These are phyloP conservation scores for Osmoderma eremita DNA, from an alignment of 2,888 invertebrate species.

Conservation along the genomic window DNA sequence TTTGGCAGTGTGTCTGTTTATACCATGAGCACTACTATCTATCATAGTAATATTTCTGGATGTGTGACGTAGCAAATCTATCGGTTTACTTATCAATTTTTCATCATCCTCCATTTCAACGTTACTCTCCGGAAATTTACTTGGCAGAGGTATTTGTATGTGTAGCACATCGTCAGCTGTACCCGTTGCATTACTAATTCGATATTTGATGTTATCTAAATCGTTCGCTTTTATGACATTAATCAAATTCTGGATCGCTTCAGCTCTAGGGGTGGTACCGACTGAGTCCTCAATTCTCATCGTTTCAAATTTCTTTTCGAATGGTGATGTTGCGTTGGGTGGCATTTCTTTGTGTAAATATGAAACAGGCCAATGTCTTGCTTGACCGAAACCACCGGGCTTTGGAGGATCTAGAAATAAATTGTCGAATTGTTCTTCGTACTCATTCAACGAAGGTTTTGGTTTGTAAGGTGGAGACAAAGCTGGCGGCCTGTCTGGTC, in stretches of 20 bases:
- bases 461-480: slow-evolving; percentile 62
- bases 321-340: slow-evolving; percentile 67
- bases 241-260: slow-evolving; percentile 61
- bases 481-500: slow-evolving; percentile 57
- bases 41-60: slow-evolving; percentile 4
- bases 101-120: slow-evolving; percentile 32
- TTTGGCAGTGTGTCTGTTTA: slow-evolving; percentile 26
- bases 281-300: slow-evolving; percentile 45
- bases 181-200: slow-evolving; percentile 58
- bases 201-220: slow-evolving; percentile 58
- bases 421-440: slow-evolving; percentile 60
- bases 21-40: not conserved
- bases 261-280: slow-evolving; percentile 49
- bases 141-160: slow-evolving; percentile 60
- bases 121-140: slow-evolving; percentile 52
- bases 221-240: slow-evolving; percentile 60
- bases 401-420: slow-evolving; percentile 65
- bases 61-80: slow-evolving; percentile 37
- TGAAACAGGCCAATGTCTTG: slow-evolving; percentile 78
- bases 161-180: slow-evolving; percentile 58
- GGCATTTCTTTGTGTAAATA: slow-evolving; percentile 84
- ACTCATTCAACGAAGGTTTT: slow-evolving; percentile 60
- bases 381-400: slow-evolving; percentile 65
- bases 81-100: slow-evolving; percentile 30
- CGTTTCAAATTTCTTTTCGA: slow-evolving; percentile 46